Percentiles rank a stretch among this genome's conserved stretches.
phyloP scores from a whole-genome alignment of 2,888 invertebrate genomes.

The Cerastoderma edule region DNA sequence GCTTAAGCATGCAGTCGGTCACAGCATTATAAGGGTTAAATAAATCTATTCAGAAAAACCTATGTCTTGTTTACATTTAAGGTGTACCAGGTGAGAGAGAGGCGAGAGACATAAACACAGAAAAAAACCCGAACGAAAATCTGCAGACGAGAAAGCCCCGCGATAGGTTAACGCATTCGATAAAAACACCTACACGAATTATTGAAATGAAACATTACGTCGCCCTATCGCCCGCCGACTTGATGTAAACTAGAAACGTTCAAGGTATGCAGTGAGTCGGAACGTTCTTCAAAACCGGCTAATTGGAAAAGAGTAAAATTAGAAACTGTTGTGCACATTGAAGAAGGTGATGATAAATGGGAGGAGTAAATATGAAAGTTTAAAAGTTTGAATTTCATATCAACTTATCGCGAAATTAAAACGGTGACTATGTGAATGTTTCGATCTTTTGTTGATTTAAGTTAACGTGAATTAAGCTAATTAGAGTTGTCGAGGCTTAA shows the following conservation, averaged over 20 bases:
- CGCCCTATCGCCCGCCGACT: background rate
- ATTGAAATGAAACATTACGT: constrained; percentile 7
- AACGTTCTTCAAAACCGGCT: background rate
- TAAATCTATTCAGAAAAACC: no score
- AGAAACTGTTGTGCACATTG: no score
- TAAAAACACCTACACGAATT: constrained; percentile 20
- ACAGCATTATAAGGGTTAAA: background rate
- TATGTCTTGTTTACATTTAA: background rate
- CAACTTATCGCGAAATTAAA: no score
- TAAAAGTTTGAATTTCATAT: no score
- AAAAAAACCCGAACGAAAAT: background rate
- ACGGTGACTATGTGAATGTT: background rate
- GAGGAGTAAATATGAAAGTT: background rate
- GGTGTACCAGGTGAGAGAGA: background rate
- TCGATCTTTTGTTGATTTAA: background rate
- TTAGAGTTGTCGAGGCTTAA: background rate
- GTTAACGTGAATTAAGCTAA: background rate
- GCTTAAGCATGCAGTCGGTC: background rate
- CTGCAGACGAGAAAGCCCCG: no score
- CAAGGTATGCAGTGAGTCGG: background rate
- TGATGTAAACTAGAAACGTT: background rate
- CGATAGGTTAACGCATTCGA: constrained; percentile 4
- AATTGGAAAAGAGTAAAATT: background rate
- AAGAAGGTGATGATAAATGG: background rate
- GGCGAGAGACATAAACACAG: background rate